These are phyloP conservation scores for Rhipidura dahli DNA, from an alignment of 2,113 vertebrate species.

Conservation along the genomic window DNA sequence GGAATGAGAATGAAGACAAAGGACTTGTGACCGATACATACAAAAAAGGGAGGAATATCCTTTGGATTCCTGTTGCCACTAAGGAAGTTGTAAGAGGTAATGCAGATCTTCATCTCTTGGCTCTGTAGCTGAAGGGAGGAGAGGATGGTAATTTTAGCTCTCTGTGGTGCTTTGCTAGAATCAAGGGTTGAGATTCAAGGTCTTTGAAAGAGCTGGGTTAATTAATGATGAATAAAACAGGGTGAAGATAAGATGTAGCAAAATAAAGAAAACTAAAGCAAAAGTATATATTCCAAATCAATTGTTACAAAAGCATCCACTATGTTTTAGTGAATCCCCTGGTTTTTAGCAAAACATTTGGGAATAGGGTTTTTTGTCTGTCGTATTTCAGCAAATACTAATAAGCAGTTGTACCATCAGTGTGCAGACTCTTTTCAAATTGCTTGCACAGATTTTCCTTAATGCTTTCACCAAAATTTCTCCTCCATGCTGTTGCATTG, in stretches of 20 bases:
- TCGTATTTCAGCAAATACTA: background rate
- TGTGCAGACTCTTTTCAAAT: background rate
- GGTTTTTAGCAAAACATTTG: background rate
- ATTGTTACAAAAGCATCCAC: background rate
- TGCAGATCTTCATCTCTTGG: background rate
- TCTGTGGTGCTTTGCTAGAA: background rate
- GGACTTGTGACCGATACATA: background rate
- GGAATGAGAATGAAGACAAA: background rate
- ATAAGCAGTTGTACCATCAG: background rate
- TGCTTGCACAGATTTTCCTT: background rate
- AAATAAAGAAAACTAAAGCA: background rate
- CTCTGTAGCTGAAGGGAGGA: background rate
- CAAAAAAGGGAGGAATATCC: background rate
- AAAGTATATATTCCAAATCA: background rate
- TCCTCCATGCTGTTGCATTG: background rate
- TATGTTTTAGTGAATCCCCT: background rate
- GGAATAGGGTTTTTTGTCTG: background rate
- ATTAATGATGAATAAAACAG: background rate
- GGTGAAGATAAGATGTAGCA: background rate
- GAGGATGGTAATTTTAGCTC: constrained; percentile 9
- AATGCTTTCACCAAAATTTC: background rate
- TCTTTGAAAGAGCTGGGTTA: background rate
- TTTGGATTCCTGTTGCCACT: background rate
- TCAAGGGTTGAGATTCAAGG: background rate
- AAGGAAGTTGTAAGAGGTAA: background rate